Evolutionary conservation across 2,113 vertebrate species (phyloP).

Genomic region (Eolophus roseicapilla): DNA sequence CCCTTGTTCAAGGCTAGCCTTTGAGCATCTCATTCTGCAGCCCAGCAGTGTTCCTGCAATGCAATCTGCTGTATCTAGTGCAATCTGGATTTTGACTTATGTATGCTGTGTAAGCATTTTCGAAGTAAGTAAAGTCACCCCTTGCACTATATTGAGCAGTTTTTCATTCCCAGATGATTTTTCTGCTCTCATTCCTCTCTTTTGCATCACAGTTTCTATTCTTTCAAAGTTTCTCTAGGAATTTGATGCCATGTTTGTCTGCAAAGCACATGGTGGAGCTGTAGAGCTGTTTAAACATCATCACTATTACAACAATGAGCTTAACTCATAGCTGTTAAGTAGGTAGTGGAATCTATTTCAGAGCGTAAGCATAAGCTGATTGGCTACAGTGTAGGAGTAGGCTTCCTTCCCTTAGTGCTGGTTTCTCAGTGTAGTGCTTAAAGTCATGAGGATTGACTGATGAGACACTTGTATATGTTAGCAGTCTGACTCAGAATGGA

Average conservation of each 20-base stretch:
- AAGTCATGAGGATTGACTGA: background rate
- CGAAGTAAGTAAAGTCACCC: background rate
- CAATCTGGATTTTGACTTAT: background rate
- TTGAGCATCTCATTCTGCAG: background rate
- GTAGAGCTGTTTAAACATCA: background rate
- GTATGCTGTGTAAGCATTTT: background rate
- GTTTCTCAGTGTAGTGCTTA: background rate
- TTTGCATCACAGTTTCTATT: background rate
- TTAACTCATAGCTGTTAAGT: background rate
- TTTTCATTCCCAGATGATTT: background rate
- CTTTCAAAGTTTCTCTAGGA: background rate
- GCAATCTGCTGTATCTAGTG: background rate
- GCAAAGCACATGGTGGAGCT: constrained; percentile 32
- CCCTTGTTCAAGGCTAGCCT: background rate
- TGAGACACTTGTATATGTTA: background rate
- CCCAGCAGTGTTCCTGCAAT: background rate
- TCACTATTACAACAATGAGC: background rate
- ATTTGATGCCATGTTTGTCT: background rate
- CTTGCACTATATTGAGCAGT: background rate
- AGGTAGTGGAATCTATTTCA: background rate
- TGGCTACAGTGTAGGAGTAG: background rate
- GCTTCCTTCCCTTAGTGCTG: background rate
- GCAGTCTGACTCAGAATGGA: background rate
- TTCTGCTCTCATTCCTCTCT: background rate
- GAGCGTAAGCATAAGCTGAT: background rate